A percentile compares a stretch with the other conserved stretches of the same genome.
Conservation (phyloP, 1,140 invertebrate species). For the Drosophila setifemur region DNA sequence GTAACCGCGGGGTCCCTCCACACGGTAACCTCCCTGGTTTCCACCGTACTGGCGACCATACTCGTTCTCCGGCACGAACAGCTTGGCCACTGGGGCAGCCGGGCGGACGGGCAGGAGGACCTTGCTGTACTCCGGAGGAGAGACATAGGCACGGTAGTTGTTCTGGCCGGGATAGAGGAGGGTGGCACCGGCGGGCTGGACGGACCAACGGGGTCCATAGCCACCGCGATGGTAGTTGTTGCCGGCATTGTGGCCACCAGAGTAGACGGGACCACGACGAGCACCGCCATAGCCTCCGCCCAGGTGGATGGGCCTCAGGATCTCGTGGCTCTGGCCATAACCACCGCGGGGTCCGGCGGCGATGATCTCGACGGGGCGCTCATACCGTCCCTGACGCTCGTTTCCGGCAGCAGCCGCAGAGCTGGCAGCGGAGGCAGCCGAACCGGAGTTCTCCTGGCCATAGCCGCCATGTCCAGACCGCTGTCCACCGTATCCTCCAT, state of each 20-base stretch:
- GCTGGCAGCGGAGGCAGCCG: slow-evolving; percentile 42
- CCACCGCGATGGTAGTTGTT: slow-evolving; percentile 25
- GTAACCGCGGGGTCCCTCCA: slow-evolving; percentile 1
- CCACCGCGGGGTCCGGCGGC: slow-evolving; percentile 40
- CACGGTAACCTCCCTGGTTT: slow-evolving; percentile 23
- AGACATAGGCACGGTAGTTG: slow-evolving; percentile 56
- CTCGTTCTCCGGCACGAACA: slow-evolving; percentile 61
- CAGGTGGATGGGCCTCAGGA: slow-evolving; percentile 27
- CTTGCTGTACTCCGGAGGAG: slow-evolving; percentile 67
- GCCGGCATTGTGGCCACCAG: slow-evolving; percentile 1
- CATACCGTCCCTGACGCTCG: slow-evolving; percentile 8
- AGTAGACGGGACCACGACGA: slow-evolving; percentile 3
- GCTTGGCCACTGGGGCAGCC: slow-evolving; percentile 63
- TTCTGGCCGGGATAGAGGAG: slow-evolving; percentile 67
- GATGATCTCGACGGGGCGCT: slow-evolving; percentile 60
- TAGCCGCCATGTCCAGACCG: slow-evolving; percentile 14
- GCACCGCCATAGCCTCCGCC: slow-evolving; percentile 23
- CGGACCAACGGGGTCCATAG: slow-evolving; percentile 51
- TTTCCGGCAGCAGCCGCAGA: slow-evolving; percentile 41
- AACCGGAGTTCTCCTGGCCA: slow-evolving; percentile 27
- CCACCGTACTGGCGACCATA: slow-evolving; percentile 43
- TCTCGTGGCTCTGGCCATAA: slow-evolving; percentile 14
- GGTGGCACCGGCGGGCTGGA: slow-evolving; percentile 69
- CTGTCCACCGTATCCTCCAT: slow-evolving; percentile 7
- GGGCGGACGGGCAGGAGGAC: slow-evolving; percentile 61